A percentile compares a stretch with the other conserved stretches of the same genome.
phyloP scores from a whole-genome alignment of 2,113 vertebrate species.

The Rhombomys opimus region DNA sequence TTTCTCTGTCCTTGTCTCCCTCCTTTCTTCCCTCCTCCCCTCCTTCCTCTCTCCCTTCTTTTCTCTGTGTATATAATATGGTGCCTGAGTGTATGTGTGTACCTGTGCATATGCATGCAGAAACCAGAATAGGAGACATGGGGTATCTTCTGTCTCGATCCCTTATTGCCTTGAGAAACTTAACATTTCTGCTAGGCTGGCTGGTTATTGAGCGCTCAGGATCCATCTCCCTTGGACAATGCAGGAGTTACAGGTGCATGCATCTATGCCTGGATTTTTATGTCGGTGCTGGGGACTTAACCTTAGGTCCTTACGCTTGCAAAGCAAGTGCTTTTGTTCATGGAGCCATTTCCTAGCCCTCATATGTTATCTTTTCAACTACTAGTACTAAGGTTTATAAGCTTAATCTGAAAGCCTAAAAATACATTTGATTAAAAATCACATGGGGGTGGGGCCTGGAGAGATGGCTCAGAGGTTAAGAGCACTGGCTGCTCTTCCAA shows the following conservation, averaged over 20 bases:
- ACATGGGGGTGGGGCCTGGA: no score
- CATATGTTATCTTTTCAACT: neutral
- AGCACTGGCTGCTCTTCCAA: no score
- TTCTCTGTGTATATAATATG: neutral
- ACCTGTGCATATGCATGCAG: neutral
- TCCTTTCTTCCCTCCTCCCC: no score
- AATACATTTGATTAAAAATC: neutral
- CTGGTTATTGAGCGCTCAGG: neutral
- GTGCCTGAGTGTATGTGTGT: neutral
- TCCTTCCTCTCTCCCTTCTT: fast-evolving
- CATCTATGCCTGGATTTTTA: neutral
- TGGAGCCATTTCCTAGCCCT: neutral
- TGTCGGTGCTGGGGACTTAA: neutral
- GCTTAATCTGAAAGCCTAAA: conserved; percentile 36
- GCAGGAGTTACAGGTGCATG: neutral
- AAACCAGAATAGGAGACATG: neutral
- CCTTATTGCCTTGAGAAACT: neutral
- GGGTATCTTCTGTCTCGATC: neutral
- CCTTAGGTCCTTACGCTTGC: neutral
- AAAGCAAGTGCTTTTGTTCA: neutral
- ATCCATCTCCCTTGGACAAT: neutral
- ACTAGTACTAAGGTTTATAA: conserved; percentile 7
- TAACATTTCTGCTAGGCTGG: neutral
- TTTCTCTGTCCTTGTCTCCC: neutral
- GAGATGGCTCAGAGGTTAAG: no score